Base-by-base conservation (phyloP, 2,797 vertebrate species). In the Cercopithecus neglectus region DNA sequence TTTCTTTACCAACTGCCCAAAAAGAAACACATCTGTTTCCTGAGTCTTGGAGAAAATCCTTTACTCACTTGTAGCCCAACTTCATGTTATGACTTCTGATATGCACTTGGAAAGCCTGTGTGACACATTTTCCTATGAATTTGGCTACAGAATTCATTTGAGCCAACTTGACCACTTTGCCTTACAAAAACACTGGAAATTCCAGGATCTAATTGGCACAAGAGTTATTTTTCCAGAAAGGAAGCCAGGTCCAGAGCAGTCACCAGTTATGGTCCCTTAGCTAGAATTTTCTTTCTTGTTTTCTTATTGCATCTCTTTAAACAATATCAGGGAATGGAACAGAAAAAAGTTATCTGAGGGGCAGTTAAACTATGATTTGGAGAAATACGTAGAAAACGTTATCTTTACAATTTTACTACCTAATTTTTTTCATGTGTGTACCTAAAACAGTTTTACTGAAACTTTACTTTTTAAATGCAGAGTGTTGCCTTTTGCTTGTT, bases 111-210 rank as follows among this genome's bases (percentile, higher is more conserved):
- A 95, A 88, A 79, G 36, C 44, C 21, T 16, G 1, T 59, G 46
- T 75, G 84, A 81, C 57, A 90, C 30, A 81, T 78, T 94, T 92
- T 91, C 79, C 72, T 96, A 26, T 95, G 76, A 92, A 91, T 89
- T 83, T 94, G 95, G 36, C 74, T 74, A 55, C 16, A 75, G 21
- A 9, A 61, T 85, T 90, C 41, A n/a, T 86, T 39, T 96, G 41
- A 84, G 48, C 78, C 53, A 96, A 41, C 46, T 61, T 92, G 81
- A 83, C 94, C 88, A 83, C 76, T 86, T 81, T 61, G 33, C 33
- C 55, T 91, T 97, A 67, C 55, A 92, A 94, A 97, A 97, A 64
- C 89, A 87, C n/a, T 83, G 1, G 83, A 95, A 94, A 83, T 95
- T 95, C 92, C 94, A 96, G 80, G 50, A 90, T 96, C 44, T 93